Percentiles rank a stretch among this genome's conserved stretches.
Conservation (phyloP, 2,797 vertebrate genomes). For the Tadarida brasiliensis region DNA sequence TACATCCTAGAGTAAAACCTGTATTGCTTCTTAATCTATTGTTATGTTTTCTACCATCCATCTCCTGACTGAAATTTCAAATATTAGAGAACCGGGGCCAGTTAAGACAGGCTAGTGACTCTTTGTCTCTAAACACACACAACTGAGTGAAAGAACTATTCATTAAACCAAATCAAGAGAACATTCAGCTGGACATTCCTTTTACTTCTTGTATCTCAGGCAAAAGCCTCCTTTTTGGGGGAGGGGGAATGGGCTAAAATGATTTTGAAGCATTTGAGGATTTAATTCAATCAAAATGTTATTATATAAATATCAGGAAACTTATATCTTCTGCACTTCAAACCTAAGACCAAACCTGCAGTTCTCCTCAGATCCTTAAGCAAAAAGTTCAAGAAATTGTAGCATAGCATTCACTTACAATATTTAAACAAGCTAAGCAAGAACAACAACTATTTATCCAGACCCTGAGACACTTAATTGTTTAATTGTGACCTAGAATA, state of each 20-base stretch:
- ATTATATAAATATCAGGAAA: constrained; percentile 35
- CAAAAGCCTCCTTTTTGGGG: constrained; percentile 6
- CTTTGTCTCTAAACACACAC: not conserved
- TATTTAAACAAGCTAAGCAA: constrained; percentile 67
- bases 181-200: constrained; percentile 19
- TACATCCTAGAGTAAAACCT: constrained; percentile 41
- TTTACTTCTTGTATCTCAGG: constrained; percentile 42
- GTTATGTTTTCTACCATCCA: not conserved
- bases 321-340: constrained; percentile 50
- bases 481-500: constrained; percentile 58
- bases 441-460: constrained; percentile 57
- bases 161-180: constrained; percentile 30
- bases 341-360: not conserved
- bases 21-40: constrained; percentile 21
- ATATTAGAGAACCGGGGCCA: constrained; percentile 40
- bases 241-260: not conserved
- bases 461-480: constrained; percentile 50
- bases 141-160: constrained; percentile 23
- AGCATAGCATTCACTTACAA: constrained; percentile 43
- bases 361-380: constrained; percentile 35
- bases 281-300: constrained; percentile 51
- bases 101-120: constrained; percentile 40
- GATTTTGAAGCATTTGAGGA: constrained; percentile 26
- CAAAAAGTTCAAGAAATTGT: constrained; percentile 55
- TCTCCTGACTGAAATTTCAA: constrained; percentile 50